Evolutionary conservation across 2,797 vertebrate species (phyloP).

Genomic region (Benthosema pterotum): DNA sequence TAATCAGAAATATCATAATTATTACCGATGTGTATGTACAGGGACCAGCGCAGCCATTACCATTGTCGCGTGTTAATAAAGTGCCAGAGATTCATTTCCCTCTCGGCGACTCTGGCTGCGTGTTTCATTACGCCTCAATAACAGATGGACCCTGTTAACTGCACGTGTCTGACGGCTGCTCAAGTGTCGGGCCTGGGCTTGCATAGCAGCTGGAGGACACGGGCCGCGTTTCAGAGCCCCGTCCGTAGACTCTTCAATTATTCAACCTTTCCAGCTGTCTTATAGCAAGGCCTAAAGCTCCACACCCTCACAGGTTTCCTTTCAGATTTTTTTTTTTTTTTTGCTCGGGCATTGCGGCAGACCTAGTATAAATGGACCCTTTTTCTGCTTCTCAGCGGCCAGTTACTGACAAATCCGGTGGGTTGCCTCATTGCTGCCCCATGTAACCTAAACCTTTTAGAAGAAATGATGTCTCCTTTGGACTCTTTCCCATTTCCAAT

Average conservation of each 20-base stretch:
- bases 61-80: constrained; percentile 64
- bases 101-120: constrained; percentile 52
- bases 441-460: constrained; percentile 36
- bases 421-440: neutral
- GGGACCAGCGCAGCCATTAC: constrained; percentile 57
- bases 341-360: constrained; percentile 27
- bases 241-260: constrained; percentile 77
- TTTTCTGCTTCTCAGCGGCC: neutral
- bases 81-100: constrained; percentile 70
- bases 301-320: constrained; percentile 50
- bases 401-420: neutral
- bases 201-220: constrained; percentile 74
- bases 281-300: constrained; percentile 64
- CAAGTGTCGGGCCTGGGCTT: constrained; percentile 70
- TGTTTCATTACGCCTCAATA: constrained; percentile 69
- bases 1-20: constrained; percentile 73
- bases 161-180: constrained; percentile 73
- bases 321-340: constrained; percentile 33
- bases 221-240: constrained; percentile 68
- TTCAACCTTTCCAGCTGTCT: constrained; percentile 80
- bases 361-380: constrained; percentile 38
- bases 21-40: constrained; percentile 48
- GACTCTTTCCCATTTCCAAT: constrained; percentile 28
- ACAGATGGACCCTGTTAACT: constrained; percentile 78
- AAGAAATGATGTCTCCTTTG: constrained; percentile 16